Evolutionary conservation across 1,140 invertebrate genomes (phyloP).

Genomic region (Papilio aristodemus): DNA sequence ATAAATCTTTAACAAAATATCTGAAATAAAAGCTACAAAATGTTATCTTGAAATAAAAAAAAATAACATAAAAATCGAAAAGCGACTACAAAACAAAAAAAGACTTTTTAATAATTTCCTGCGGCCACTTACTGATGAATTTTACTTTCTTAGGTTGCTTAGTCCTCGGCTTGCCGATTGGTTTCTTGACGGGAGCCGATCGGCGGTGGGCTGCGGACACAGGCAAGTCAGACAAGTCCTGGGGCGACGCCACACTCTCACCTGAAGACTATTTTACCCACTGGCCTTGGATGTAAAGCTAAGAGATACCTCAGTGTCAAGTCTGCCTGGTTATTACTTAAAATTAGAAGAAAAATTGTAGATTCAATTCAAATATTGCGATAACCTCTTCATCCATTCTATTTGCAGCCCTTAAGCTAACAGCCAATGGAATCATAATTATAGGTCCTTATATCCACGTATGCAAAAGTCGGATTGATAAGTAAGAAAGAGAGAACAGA

Average conservation of each 20-base stretch:
- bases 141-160: conserved; percentile 93
- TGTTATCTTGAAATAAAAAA: too few species aligned
- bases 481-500: too few species aligned
- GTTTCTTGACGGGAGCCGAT: conserved; percentile 88
- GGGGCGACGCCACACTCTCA: conserved; percentile 41
- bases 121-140: conserved; percentile 90
- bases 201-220: conserved; percentile 82
- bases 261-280: conserved; percentile 44
- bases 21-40: too few species aligned
- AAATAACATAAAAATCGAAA: not conserved
- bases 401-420: too few species aligned
- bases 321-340: conserved; percentile 14
- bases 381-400: too few species aligned
- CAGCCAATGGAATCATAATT: too few species aligned
- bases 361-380: too few species aligned
- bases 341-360: not conserved
- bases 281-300: conserved; percentile 35
- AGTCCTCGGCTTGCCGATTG: conserved; percentile 86
- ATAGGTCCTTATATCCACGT: too few species aligned
- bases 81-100: not conserved
- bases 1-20: too few species aligned
- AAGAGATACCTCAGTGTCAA: conserved; percentile 2
- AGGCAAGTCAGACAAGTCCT: conserved; percentile 44
- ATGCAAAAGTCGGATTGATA: too few species aligned
- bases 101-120: not conserved